A percentile compares a stretch with the other conserved stretches of the same genome.
Evolutionary conservation across 2,888 invertebrate species (phyloP).

Genomic region (Drosophila cracens): DNA sequence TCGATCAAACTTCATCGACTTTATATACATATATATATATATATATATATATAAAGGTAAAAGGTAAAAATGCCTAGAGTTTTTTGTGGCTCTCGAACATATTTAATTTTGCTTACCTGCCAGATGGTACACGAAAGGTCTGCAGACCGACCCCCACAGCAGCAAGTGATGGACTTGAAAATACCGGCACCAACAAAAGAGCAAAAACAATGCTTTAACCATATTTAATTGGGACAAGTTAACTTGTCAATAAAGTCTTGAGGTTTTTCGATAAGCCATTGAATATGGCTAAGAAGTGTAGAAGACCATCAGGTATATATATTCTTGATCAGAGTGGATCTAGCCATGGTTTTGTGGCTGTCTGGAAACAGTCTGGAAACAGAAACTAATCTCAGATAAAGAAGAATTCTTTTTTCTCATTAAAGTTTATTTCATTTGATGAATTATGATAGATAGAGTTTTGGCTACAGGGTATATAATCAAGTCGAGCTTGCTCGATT

Average conservation of each 20-base stretch:
- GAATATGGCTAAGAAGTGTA: not conserved
- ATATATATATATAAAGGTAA: not conserved
- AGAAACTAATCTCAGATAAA: not conserved
- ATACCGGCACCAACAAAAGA: not conserved
- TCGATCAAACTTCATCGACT: conserved; percentile 42
- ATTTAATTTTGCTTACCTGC: conserved; percentile 23
- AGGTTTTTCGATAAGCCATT: not conserved
- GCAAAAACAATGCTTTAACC: not conserved
- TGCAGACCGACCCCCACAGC: not conserved
- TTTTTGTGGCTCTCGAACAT: conserved; percentile 14
- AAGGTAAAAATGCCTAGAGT: not conserved
- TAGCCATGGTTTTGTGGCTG: not conserved
- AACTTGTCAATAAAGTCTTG: not conserved
- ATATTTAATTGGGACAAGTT: not conserved
- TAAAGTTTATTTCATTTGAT: not conserved
- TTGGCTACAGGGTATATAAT: not conserved
- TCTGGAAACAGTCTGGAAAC: not conserved
- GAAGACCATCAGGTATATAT: not conserved
- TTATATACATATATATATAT: not conserved
- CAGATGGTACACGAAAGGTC: conserved; percentile 24
- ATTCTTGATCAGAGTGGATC: not conserved
- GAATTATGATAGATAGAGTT: not conserved
- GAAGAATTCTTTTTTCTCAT: not conserved
- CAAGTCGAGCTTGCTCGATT: no score
- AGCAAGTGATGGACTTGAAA: not conserved